Conservation (phyloP, 2,113 vertebrate species). For the Shinisaurus crocodilurus region DNA sequence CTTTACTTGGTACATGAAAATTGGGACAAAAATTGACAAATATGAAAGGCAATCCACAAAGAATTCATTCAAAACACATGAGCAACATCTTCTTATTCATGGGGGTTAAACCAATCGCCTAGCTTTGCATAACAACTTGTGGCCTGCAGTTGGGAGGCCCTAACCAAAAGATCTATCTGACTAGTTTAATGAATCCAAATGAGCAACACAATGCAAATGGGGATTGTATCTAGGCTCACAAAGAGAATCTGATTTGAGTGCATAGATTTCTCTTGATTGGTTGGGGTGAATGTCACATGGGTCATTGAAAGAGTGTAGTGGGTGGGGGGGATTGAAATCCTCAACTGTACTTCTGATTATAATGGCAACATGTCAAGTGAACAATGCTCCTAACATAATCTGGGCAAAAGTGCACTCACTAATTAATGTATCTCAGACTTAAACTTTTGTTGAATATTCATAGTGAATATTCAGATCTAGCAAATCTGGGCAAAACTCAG, state of each 20-base stretch:
- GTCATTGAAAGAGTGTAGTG: background rate
- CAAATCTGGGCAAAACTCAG: background rate
- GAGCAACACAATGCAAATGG: background rate
- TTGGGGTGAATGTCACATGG: background rate
- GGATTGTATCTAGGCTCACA: background rate
- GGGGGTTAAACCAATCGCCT: no score
- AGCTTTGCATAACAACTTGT: no score
- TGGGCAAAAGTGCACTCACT: background rate
- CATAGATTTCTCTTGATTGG: background rate
- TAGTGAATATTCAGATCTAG: background rate
- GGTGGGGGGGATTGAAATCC: no score
- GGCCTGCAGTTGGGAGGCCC: background rate
- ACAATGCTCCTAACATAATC: background rate
- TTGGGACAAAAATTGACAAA: background rate
- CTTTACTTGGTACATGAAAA: constrained; percentile 30
- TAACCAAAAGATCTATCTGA: background rate
- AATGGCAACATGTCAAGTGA: background rate
- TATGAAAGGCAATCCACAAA: background rate
- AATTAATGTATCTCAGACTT: background rate
- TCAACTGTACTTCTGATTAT: background rate
- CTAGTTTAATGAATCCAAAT: background rate
- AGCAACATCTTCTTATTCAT: no score
- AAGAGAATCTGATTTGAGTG: background rate
- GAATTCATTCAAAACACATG: no score
- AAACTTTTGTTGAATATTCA: background rate